Evolutionary conservation across 2,888 invertebrate genomes (phyloP).

Genomic region (Orthonychiurus folsomi): DNA sequence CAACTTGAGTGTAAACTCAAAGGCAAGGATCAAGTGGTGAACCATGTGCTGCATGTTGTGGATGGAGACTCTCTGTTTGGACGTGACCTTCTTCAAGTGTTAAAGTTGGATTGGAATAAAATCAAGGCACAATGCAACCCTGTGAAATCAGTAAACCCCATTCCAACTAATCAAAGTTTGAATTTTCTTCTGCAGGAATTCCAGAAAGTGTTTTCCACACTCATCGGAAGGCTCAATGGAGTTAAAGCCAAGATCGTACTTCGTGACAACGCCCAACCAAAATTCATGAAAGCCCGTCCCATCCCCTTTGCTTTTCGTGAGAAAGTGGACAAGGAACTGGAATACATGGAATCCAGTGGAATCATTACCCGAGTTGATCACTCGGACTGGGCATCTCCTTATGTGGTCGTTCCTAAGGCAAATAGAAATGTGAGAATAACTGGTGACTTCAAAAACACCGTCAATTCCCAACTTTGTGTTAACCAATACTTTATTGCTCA

Average conservation of each 20-base stretch:
- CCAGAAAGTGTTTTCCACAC: not conserved
- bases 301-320: constrained; percentile 7
- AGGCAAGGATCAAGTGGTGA: not conserved
- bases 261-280: constrained; percentile 10
- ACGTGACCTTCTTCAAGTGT: constrained; percentile 5
- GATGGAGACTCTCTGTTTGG: constrained; percentile 9
- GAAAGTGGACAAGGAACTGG: constrained; percentile 13
- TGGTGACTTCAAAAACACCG: constrained; percentile 41
- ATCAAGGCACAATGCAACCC: not conserved
- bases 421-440: constrained; percentile 36
- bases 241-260: not conserved
- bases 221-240: not conserved
- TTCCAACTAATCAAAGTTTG: not conserved
- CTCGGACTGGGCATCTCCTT: constrained; percentile 15
- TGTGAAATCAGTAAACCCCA: no score
- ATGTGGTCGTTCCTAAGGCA: constrained; percentile 12
- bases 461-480: constrained; percentile 29
- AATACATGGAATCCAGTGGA: constrained; percentile 4
- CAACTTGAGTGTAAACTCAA: not conserved
- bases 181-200: not conserved
- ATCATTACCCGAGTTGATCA: not conserved
- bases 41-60: not conserved
- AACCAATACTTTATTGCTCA: constrained; percentile 13
- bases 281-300: constrained; percentile 13
- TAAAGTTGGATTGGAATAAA: constrained; percentile 9